Evolutionary conservation across 2,797 vertebrate genomes (phyloP), one percentile per base, ranked within the genome.

Genomic region (Triplophysa yarkandensis): DNA sequence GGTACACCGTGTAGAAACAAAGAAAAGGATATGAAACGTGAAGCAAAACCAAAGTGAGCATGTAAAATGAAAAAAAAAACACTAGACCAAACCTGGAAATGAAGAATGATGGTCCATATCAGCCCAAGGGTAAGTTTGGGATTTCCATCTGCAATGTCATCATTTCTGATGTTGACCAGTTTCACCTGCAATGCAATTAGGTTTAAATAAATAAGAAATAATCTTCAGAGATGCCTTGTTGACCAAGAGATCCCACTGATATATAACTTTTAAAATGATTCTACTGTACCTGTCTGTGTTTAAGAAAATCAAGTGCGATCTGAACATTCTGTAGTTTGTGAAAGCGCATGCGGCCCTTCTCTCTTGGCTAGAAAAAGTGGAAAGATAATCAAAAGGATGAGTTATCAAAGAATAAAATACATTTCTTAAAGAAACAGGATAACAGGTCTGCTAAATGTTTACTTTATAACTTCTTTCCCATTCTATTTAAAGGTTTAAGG

Each of bases 81-180:
- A 32, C 14, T 3, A 6, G 17, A 36, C 6, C 0, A 62, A 78
- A 98, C 97, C 96, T 98, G 97, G 94, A 98, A 98, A 88, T 98
- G 97, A 23, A 98, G 92, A 88, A 98, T 98, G 91, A 98, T 97
- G 80, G 97, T 98, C 97, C 97, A 98, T 87, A 98, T 98, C 69
- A 98, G 91, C 25, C 97, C 96, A 4, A 98, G 93, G 0, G 97
- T 98, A 83, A 98, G 93, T 81, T 98, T 98, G 60, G 97, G 97
- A 86, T 98, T 98, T 72, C 97, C 96, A 0, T 98, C 97, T 0
- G 97, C 95, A 0, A 98, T 98, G 83, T 98, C 97, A 77, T 98
- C 96, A 0, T 98, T 98, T 48, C 97, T 92, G 87, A 98, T 98
- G 86, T 98, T 98, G 62, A 98, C 96, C 87, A 98, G 84, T 81